Base-by-base conservation (phyloP, 2,888 invertebrate species). In the Melipona bicolor region DNA sequence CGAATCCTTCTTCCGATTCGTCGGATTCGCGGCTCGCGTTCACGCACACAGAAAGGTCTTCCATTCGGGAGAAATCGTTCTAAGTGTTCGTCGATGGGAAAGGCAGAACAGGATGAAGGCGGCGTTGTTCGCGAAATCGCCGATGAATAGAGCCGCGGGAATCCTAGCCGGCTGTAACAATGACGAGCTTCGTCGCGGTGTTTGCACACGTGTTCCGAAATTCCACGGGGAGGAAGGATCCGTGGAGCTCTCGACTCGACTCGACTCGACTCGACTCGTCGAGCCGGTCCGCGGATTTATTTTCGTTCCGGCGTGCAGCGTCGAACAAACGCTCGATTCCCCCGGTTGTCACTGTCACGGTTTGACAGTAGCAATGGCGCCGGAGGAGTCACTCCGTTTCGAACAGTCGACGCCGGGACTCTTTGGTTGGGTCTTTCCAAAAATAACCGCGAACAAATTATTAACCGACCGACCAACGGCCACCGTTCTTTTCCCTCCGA, bases 391-490 rank as follows among this genome's bases (percentile, higher is more conserved):
- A 86, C 87, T 86, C 27, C 17, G 17, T 84, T 84, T 79, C 56
- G 72, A 52, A 36, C 9, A 36, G 80, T 74, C 79, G 81, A 61
- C 84, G 62, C 32, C 32, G 32, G 32, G 32, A 4, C 32, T 4
- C 32, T 3, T 32, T 32, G 32, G 32, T 32, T 32, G 4, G 4
- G 4, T 32, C 4, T 32, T 32, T 4, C 91, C 89, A 90, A 91
- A 91, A 89, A 92, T 92, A 92, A 89, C 85, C 86, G 84, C 86
- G 92, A 91, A 91, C 91, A 90, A 92, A 92, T 92, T 92, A 91
- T 90, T 85, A 91, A 89, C 78, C 90, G 90, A 88, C 89, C 90
- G 90, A 91, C 91, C 91, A 91, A 91, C 88, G 88, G 87, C 83
- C 64, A 21, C 36, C 9, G 27, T 68, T 81, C 62, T 77, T 76